Conservation (phyloP, 2,888 invertebrate species). For the Plebejus melissa region DNA sequence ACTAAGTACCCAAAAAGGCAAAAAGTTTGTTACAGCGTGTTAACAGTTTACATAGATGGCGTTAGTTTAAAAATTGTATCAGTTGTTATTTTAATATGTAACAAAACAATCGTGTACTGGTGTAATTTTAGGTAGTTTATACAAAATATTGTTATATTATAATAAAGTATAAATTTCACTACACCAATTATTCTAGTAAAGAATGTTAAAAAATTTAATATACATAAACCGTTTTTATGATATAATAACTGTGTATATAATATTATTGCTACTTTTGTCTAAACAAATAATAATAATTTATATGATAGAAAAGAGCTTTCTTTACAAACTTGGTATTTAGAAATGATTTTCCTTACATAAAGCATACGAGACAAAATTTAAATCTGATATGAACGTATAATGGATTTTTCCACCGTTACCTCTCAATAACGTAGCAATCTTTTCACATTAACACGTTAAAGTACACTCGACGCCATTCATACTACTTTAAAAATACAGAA, state of each 20-base stretch:
- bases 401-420: constrained; percentile 14
- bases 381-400: constrained; percentile 18
- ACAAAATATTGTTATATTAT: too few relatives aligned
- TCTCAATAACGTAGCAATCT: constrained; percentile 21
- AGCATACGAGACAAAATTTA: not conserved
- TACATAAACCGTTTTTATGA: too few relatives aligned
- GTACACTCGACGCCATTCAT: constrained; percentile 8
- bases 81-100: too few relatives aligned
- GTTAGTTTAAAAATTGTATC: not conserved
- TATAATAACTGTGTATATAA: too few relatives aligned
- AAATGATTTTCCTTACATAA: not conserved
- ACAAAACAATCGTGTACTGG: too few relatives aligned
- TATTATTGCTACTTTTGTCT: too few relatives aligned
- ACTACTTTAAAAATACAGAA: constrained; percentile 20
- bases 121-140: too few relatives aligned
- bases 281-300: too few relatives aligned
- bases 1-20: not conserved
- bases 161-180: not conserved
- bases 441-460: constrained; percentile 20
- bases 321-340: not conserved
- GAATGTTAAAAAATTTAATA: too few relatives aligned
- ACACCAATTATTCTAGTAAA: too few relatives aligned
- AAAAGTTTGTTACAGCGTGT: not conserved
- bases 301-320: too few relatives aligned
- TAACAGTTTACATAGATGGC: not conserved